These are phyloP conservation scores for Protobothrops mucrosquamatus DNA, from an alignment of 2,113 vertebrate genomes.

Conservation along the genomic window DNA sequence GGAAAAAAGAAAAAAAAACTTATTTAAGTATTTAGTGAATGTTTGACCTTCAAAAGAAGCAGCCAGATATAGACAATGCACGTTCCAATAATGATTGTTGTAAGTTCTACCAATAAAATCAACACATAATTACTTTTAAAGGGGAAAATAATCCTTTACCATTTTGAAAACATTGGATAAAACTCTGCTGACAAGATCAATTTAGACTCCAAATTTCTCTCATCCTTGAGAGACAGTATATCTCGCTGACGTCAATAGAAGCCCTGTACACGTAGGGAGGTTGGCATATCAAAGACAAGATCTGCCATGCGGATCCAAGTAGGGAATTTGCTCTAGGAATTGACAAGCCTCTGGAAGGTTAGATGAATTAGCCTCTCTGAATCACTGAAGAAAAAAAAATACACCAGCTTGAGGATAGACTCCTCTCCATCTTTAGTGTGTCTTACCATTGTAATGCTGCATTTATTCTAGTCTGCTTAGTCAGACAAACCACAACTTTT, in stretches of 20 bases:
- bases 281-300: conserved; percentile 56
- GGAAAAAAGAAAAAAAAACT: neutral
- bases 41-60: neutral
- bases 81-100: neutral
- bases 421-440: conserved; percentile 30
- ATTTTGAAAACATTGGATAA: conserved; percentile 32
- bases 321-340: conserved; percentile 63
- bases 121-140: conserved; percentile 5
- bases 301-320: conserved; percentile 50
- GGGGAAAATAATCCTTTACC: neutral
- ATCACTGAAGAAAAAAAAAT: conserved; percentile 48
- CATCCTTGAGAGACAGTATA: conserved; percentile 54
- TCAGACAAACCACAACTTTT: neutral
- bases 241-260: conserved; percentile 66
- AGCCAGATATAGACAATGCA: neutral
- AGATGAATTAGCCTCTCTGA: conserved; percentile 49
- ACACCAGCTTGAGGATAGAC: conserved; percentile 40
- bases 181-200: conserved; percentile 40
- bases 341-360: conserved; percentile 48
- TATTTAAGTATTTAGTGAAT: conserved; percentile 9
- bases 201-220: conserved; percentile 56
- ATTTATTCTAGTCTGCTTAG: neutral
- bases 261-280: conserved; percentile 57
- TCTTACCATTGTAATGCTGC: conserved; percentile 10
- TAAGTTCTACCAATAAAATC: neutral